phyloP scores from a whole-genome alignment of 1,140 invertebrate genomes.

The Sinella curviseta region DNA sequence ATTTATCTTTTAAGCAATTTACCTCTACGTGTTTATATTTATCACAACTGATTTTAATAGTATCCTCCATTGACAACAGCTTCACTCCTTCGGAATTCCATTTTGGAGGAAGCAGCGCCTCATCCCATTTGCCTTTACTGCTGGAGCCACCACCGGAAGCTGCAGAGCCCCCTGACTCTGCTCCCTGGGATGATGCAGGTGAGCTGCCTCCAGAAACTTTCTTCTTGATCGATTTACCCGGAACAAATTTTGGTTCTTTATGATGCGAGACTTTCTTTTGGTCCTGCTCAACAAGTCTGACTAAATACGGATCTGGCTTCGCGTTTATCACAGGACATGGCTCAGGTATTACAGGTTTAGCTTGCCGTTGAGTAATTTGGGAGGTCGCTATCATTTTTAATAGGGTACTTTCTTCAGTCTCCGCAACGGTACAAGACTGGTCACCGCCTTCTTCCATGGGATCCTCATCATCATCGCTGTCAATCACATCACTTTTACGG shows the following conservation, averaged over 20 bases:
- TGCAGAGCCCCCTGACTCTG: neutral
- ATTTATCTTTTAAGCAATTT: too few species aligned
- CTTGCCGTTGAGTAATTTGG: neutral
- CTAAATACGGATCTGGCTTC: neutral
- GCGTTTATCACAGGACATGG: neutral
- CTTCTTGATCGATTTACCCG: neutral
- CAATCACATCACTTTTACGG: neutral
- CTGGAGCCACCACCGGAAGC: neutral
- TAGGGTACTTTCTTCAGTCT: neutral
- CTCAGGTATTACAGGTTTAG: neutral
- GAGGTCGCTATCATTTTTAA: neutral
- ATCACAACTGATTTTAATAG: neutral
- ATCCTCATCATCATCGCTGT: conserved; percentile 7
- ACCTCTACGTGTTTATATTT: neutral
- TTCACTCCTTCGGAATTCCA: neutral
- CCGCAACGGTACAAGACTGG: neutral
- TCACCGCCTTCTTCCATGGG: neutral
- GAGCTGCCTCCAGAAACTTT: neutral
- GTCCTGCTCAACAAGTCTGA: neutral
- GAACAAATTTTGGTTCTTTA: neutral
- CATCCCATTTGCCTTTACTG: neutral
- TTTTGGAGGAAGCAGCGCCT: neutral
- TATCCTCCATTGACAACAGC: neutral
- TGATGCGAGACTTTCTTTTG: neutral
- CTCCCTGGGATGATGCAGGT: neutral